A percentile compares a stretch with the other conserved stretches of the same genome.
These are phyloP conservation scores for Megamerina dolium DNA, from an alignment of 2,888 invertebrate species.

Conservation along the genomic window DNA sequence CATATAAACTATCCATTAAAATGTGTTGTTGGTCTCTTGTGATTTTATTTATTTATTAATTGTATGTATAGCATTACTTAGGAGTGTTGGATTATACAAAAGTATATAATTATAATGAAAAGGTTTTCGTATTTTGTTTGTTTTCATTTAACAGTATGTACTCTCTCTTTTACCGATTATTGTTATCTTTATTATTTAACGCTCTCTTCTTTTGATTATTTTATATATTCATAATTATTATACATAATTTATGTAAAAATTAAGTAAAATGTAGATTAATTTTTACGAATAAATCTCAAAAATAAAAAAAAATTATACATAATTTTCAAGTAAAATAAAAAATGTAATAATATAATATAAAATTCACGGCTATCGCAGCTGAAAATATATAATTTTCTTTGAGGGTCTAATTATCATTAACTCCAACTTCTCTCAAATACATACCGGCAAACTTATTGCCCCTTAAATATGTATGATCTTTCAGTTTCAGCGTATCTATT, in stretches of 20 bases:
- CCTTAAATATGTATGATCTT: no score
- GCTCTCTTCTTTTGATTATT: conserved; percentile 5
- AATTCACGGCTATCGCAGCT: conserved; percentile 26
- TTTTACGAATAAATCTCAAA: conserved; percentile 17
- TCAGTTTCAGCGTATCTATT: no score
- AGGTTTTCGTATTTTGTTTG: not conserved
- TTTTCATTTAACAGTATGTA: conserved; percentile 1
- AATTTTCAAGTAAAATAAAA: conserved; percentile 18
- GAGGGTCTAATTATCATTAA: no score
- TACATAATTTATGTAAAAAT: conserved; percentile 19
- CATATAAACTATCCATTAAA: no score
- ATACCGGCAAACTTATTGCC: no score
- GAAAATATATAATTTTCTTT: no score
- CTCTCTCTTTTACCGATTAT: conserved; percentile 10
- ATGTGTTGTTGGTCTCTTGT: conserved; percentile 15
- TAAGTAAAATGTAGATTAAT: conserved; percentile 22
- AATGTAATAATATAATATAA: conserved; percentile 19
- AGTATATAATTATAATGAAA: conserved; percentile 13
- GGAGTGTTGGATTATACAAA: conserved; percentile 21
- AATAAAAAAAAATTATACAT: conserved; percentile 16
- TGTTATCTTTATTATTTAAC: not conserved
- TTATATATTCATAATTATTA: conserved; percentile 20
- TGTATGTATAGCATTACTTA: conserved; percentile 4
- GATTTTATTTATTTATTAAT: conserved; percentile 16
- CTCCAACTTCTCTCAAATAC: no score